Evolutionary conservation across 2,888 invertebrate species (phyloP).

Genomic region (Nezara viridula): DNA sequence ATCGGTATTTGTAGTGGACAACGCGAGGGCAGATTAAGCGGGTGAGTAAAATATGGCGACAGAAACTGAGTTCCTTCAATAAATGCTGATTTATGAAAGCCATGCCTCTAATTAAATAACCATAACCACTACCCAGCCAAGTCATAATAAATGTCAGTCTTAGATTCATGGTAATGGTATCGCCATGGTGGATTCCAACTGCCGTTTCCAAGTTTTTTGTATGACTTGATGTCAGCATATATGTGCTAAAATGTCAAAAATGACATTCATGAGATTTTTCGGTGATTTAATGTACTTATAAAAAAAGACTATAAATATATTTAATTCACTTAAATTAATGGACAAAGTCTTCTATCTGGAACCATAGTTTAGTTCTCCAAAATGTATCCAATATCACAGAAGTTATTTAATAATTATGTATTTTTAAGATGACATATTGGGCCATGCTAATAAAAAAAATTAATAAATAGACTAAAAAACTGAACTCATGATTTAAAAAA

Average conservation of each 20-base stretch:
- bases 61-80: neutral
- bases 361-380: too few relatives aligned
- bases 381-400: too few relatives aligned
- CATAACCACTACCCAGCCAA: neutral
- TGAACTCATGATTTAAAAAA: too few relatives aligned
- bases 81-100: neutral
- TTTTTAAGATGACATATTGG: too few relatives aligned
- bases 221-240: neutral
- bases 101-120: slow-evolving; percentile 19
- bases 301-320: too few relatives aligned
- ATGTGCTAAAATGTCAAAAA: neutral
- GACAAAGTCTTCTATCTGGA: too few relatives aligned
- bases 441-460: too few relatives aligned
- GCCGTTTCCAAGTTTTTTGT: neutral
- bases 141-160: neutral
- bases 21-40: neutral
- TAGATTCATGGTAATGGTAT: neutral
- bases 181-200: neutral
- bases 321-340: too few relatives aligned
- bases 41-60: neutral
- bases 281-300: too few relatives aligned
- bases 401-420: too few relatives aligned
- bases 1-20: neutral
- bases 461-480: too few relatives aligned
- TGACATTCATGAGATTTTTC: too few relatives aligned